These are phyloP conservation scores for Tetramorium bicarinatum DNA, from an alignment of 2,888 invertebrate genomes.

Conservation along the genomic window DNA sequence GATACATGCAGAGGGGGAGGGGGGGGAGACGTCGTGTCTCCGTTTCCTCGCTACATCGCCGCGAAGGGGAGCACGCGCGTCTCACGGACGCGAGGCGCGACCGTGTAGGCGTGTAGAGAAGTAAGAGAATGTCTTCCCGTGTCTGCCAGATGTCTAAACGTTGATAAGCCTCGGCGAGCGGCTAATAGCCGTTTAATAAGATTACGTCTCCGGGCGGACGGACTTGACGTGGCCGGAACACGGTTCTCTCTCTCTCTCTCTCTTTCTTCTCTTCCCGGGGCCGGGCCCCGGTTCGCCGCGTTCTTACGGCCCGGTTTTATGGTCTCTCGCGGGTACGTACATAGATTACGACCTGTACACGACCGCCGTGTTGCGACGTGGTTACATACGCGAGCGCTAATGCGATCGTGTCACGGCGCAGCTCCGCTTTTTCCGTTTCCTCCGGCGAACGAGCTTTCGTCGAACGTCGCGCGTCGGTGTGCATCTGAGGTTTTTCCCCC, in stretches of 20 bases:
- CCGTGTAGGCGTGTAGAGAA: constrained; percentile 80
- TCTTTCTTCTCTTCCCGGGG: background rate
- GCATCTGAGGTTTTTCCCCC: no score
- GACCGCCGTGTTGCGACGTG: constrained; percentile 42
- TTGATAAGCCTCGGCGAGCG: constrained; percentile 85
- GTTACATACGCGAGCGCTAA: constrained; percentile 47
- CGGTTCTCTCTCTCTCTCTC: constrained; percentile 61
- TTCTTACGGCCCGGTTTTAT: constrained; percentile 80
- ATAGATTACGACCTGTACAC: constrained; percentile 60
- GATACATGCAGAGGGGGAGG: background rate
- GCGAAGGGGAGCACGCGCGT: constrained; percentile 58
- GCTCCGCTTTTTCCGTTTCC: constrained; percentile 72
- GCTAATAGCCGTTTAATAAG: constrained; percentile 86
- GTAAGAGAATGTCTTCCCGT: constrained; percentile 82
- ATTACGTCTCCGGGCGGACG: constrained; percentile 84
- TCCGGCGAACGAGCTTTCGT: constrained; percentile 23
- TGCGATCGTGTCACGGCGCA: constrained; percentile 70
- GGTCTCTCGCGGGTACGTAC: constrained; percentile 74
- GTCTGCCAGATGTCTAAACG: constrained; percentile 86
- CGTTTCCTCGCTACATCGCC: constrained; percentile 14
- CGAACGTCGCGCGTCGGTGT: no score
- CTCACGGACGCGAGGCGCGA: constrained; percentile 61
- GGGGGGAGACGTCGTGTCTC: background rate
- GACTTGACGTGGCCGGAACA: constrained; percentile 84
- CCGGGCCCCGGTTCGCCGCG: constrained; percentile 74